Base-by-base conservation (phyloP, 2,113 vertebrate species). In the Charina bottae region DNA sequence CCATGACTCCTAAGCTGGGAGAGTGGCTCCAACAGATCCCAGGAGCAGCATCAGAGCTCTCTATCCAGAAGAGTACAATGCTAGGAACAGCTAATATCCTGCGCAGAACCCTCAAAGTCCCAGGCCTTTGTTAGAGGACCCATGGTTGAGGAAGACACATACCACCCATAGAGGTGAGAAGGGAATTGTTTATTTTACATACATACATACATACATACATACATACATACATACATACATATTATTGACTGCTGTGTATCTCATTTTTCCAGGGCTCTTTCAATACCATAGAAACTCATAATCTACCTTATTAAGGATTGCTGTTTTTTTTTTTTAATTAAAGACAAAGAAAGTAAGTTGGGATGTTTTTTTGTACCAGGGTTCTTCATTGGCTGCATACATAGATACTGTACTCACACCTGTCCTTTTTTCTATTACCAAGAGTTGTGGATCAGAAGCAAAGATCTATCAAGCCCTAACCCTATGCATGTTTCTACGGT, bases 211-310 rank as follows among this genome's bases (percentile, higher is more conserved):
- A n/a, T n/a, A n/a, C n/a, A n/a, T n/a, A n/a, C n/a, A n/a, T n/a
- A n/a, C n/a, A n/a, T n/a, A n/a, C n/a, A n/a, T n/a, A n/a, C n/a
- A n/a, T n/a, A n/a, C n/a, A n/a, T n/a, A n/a, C n/a, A n/a, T n/a
- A n/a, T n/a, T n/a, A n/a, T 59, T 85, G 37, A 12, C 53, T 1
- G 2, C 6, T 56, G 2, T 23, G 37, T 62, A 78, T 2, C 6
- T 92, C 56, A 60, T 60, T 21, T 54, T 84, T 92, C 19, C 53
- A 86, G 54, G 54, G n/a, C 33, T 15, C 56, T 87, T 87, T 91
- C 33, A 62, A 9, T 60, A 19, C 21, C 46, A 53, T 2, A 37
- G 68, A 53, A 53, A 59, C n/a, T 46, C 26, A 59, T 49, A 46
- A 59, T 92, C 26, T 24, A 37, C 28, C 26, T 88, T 53, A 59